A percentile compares a stretch with the other conserved stretches of the same genome.
These are phyloP conservation scores for Ophion obscuratus DNA, from an alignment of 2,888 invertebrate genomes.

Conservation along the genomic window DNA sequence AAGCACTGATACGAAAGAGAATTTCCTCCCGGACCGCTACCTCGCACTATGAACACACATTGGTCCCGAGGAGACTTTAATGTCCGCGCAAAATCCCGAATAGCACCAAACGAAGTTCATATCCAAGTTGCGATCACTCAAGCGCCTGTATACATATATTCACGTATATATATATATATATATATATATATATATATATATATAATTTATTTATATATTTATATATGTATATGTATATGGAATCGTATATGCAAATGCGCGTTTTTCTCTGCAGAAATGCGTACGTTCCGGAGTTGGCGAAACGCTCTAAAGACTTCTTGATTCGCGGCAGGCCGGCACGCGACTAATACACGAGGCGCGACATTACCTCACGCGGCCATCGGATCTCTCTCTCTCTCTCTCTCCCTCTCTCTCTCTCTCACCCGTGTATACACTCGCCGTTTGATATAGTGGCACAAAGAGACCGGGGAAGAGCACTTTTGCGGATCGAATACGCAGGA, in stretches of 20 bases:
- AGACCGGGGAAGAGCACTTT: conserved; percentile 11
- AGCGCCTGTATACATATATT: neutral
- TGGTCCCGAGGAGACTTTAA: neutral
- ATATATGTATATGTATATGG: neutral
- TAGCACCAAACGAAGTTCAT: neutral
- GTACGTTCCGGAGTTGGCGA: conserved; percentile 8
- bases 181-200: neutral
- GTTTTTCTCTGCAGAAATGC: neutral
- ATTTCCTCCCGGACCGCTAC: neutral
- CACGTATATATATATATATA: neutral
- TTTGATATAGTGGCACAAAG: neutral
- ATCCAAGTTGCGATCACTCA: neutral
- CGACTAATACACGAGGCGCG: conserved; percentile 81
- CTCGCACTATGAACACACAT: neutral
- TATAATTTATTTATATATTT: no score
- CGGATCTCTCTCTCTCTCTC: conserved; percentile 59
- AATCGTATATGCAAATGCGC: neutral
- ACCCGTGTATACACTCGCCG: conserved; percentile 7
- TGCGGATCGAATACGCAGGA: conserved; percentile 31
- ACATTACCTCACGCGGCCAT: conserved; percentile 75
- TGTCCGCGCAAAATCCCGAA: neutral
- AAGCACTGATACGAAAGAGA: no score
- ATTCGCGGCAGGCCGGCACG: conserved; percentile 85
- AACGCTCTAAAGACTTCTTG: conserved; percentile 63
- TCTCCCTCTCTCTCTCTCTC: conserved; percentile 41